Conservation (phyloP, 2,113 vertebrate genomes). For the Oryzias celebensis region DNA sequence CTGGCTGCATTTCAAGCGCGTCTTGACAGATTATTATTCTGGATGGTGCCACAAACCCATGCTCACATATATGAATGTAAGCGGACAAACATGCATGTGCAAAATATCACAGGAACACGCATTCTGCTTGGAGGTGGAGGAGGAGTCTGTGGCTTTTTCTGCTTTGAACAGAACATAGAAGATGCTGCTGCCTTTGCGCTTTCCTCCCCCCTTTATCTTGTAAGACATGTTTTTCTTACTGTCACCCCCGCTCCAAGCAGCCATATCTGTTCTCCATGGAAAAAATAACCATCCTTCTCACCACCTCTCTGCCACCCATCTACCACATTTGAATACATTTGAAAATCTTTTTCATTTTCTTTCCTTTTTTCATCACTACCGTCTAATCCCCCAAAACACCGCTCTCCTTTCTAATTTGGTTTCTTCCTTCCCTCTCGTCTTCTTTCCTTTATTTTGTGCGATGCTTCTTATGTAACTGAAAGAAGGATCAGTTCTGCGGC, state of each 20-base stretch:
- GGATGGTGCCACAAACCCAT: slow-evolving; percentile 21
- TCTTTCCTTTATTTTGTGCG: slow-evolving; percentile 46
- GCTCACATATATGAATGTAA: slow-evolving; percentile 3
- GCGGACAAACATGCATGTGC: slow-evolving; percentile 17
- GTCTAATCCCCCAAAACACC: slow-evolving; percentile 11
- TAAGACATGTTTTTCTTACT: slow-evolving; percentile 50
- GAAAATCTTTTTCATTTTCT: slow-evolving; percentile 22
- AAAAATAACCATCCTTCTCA: slow-evolving; percentile 32
- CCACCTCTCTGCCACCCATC: slow-evolving; percentile 16
- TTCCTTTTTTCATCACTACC: slow-evolving; percentile 7
- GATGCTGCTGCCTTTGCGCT: slow-evolving; percentile 30
- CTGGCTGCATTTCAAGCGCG: slow-evolving; percentile 50
- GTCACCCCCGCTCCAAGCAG: slow-evolving; percentile 35
- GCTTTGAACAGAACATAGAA: slow-evolving; percentile 35
- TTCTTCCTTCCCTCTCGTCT: slow-evolving; percentile 10
- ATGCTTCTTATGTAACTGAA: slow-evolving; percentile 73
- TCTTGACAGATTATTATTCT: slow-evolving; percentile 28
- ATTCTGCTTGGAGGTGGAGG: slow-evolving; percentile 1
- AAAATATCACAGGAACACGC: slow-evolving; percentile 9
- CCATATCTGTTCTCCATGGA: slow-evolving; percentile 57
- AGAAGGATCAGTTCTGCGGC: slow-evolving; percentile 67
- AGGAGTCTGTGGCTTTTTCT: slow-evolving; percentile 24
- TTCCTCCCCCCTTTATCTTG: slow-evolving; percentile 23
- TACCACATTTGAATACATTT: slow-evolving; percentile 47
- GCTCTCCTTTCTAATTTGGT: slow-evolving; percentile 51